Evolutionary conservation across 2,888 invertebrate species (phyloP).

Genomic region (Deroplatys truncata): DNA sequence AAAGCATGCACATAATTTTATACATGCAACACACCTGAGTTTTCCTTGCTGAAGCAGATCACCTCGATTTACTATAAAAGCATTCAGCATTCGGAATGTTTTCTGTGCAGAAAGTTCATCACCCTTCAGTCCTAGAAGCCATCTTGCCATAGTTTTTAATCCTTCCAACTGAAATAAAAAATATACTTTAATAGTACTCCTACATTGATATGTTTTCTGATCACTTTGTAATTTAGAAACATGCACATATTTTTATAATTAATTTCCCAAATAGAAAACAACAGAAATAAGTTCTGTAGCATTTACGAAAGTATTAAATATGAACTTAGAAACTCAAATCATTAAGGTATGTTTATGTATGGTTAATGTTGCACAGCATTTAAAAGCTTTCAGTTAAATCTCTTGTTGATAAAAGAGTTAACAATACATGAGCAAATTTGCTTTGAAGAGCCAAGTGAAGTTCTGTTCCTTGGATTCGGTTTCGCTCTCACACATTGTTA

Average conservation of each 20-base stretch:
- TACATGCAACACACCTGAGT: slow-evolving; percentile 15
- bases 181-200: neutral
- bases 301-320: too few relatives aligned
- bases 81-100: slow-evolving; percentile 90
- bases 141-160: slow-evolving; percentile 93
- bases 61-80: slow-evolving; percentile 89
- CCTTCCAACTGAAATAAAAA: slow-evolving; percentile 61
- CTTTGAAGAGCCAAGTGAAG: too few relatives aligned
- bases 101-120: slow-evolving; percentile 86
- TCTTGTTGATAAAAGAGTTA: too few relatives aligned
- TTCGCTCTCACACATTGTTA: too few relatives aligned
- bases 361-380: too few relatives aligned
- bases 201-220: neutral
- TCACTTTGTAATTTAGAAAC: neutral
- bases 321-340: too few relatives aligned
- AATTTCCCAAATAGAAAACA: neutral
- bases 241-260: neutral
- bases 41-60: slow-evolving; percentile 61
- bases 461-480: too few relatives aligned
- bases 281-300: neutral
- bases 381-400: too few relatives aligned
- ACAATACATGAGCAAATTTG: too few relatives aligned
- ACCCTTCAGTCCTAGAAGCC: slow-evolving; percentile 86
- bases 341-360: too few relatives aligned
- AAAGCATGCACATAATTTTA: too few relatives aligned